A percentile compares a stretch with the other conserved stretches of the same genome.
These are phyloP conservation scores for Drosophila arizonae DNA, from an alignment of 1,140 invertebrate species.

Conservation along the genomic window DNA sequence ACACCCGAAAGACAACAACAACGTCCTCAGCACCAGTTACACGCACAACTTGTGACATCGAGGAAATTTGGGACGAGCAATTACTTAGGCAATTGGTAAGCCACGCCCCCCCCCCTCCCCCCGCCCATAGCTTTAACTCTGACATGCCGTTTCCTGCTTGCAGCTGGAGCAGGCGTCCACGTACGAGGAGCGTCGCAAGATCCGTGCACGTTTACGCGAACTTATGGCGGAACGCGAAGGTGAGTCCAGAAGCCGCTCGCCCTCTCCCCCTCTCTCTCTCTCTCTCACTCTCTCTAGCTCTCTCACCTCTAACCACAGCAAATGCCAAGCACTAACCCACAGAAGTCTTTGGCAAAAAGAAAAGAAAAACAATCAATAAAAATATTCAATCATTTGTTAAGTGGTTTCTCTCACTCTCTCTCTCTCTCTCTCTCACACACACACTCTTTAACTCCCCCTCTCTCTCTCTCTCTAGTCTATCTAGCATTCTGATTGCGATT, in stretches of 20 bases:
- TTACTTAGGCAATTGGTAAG: conserved; percentile 88
- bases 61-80: conserved; percentile 89
- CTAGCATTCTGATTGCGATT: conserved; percentile 35
- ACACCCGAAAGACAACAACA: conserved; percentile 42
- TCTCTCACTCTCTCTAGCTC: conserved; percentile 12
- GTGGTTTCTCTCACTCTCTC: too few species aligned
- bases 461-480: conserved; percentile 2
- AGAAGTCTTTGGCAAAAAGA: too few species aligned
- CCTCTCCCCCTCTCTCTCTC: conserved; percentile 9
- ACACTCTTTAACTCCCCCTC: conserved; percentile 8
- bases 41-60: conserved; percentile 85
- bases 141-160: conserved; percentile 33
- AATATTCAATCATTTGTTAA: too few species aligned
- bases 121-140: too few species aligned
- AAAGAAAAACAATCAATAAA: too few species aligned
- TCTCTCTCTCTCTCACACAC: neutral
- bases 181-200: conserved; percentile 92
- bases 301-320: conserved; percentile 22
- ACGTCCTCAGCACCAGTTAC: conserved; percentile 83
- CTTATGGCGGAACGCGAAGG: conserved; percentile 91
- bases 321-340: too few species aligned
- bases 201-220: conserved; percentile 89
- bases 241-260: conserved; percentile 70
- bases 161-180: conserved; percentile 92
- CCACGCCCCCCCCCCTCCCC: neutral